Evolutionary conservation across 2,113 vertebrate genomes (phyloP).

Genomic region (Pedionomus torquatus): DNA sequence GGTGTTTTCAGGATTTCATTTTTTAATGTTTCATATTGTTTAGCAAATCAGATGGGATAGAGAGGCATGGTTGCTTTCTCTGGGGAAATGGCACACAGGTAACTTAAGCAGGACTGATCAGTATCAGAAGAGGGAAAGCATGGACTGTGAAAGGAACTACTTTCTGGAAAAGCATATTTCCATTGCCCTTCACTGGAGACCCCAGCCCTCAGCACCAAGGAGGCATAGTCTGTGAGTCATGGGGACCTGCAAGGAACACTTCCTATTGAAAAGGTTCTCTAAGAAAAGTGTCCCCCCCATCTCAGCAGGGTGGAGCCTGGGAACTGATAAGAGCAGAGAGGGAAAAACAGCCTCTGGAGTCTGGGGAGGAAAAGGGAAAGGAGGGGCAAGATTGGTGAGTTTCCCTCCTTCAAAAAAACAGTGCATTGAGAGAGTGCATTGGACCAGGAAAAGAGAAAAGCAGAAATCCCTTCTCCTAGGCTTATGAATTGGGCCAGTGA

Average conservation of each 20-base stretch:
- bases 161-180: background rate
- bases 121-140: background rate
- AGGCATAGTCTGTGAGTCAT: background rate
- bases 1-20: background rate
- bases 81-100: background rate
- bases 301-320: background rate
- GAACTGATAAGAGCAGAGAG: conserved; percentile 16
- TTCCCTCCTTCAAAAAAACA: background rate
- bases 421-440: background rate
- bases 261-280: background rate
- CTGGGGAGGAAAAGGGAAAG: conserved; percentile 38
- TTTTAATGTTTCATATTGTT: background rate
- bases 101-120: background rate
- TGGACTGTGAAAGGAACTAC: background rate
- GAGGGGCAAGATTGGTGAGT: background rate
- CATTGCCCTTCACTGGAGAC: background rate
- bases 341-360: background rate
- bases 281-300: background rate
- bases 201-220: background rate
- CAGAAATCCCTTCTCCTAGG: background rate
- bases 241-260: background rate
- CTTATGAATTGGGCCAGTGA: background rate
- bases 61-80: background rate
- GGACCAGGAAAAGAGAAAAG: background rate
- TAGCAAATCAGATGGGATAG: background rate